Evolutionary conservation across 1,140 invertebrate genomes (phyloP).

Genomic region (Drosophila oshimai): DNA sequence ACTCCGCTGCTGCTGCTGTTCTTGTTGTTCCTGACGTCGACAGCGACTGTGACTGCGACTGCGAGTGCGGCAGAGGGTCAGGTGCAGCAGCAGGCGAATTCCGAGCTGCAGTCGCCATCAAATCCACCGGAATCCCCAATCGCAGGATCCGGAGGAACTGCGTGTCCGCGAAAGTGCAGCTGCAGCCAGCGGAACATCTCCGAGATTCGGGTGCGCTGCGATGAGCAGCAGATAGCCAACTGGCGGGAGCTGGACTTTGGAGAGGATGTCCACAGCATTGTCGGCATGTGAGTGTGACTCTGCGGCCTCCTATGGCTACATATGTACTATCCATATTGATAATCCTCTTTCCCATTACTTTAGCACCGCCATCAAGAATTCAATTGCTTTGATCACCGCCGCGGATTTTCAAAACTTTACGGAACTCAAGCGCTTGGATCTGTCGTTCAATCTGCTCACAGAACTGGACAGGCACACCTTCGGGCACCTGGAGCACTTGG

Average conservation of each 20-base stretch:
- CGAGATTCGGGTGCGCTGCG: constrained; percentile 83
- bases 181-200: constrained; percentile 69
- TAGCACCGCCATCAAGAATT: constrained; percentile 91
- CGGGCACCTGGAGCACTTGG: constrained; percentile 85
- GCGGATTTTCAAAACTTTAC: constrained; percentile 88
- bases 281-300: constrained; percentile 83
- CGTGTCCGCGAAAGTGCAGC: constrained; percentile 72
- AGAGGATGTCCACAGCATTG: constrained; percentile 80
- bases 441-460: constrained; percentile 87
- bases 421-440: constrained; percentile 87
- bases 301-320: constrained; percentile 15
- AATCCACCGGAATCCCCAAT: background rate
- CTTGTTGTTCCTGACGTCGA: constrained; percentile 1
- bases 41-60: background rate
- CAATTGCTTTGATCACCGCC: constrained; percentile 88
- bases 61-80: constrained; percentile 4
- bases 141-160: background rate
- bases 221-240: constrained; percentile 77
- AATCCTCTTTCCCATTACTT: constrained; percentile 26
- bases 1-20: constrained; percentile 14
- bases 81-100: background rate
- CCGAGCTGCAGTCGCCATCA: background rate
- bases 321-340: background rate
- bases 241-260: constrained; percentile 83
- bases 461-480: constrained; percentile 87